Percentiles rank a stretch among this genome's conserved stretches.
These are phyloP conservation scores for Cladorhizidae sp. DNA, from an alignment of 37 sponge, comb jelly and placozoan species.

Conservation along the genomic window DNA sequence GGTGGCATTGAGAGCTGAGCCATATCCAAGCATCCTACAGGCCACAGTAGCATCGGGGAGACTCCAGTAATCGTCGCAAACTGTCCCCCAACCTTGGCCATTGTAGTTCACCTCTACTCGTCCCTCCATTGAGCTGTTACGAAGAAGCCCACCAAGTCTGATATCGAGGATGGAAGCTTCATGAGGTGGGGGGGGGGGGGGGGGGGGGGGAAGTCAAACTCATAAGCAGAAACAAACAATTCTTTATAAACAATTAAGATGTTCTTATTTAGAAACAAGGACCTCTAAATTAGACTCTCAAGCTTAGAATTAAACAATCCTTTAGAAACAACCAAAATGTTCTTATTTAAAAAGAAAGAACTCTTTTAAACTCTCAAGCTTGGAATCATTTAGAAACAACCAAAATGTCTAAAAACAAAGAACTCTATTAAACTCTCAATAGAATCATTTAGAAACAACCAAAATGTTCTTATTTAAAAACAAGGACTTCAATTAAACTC, in stretches of 20 bases:
- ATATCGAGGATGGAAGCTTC: conserved; percentile 13
- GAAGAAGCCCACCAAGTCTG: conserved; percentile 10
- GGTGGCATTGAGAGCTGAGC: conserved; percentile 2
- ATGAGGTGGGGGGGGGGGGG: not conserved
- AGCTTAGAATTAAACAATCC: too few relatives aligned
- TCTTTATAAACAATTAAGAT: too few relatives aligned
- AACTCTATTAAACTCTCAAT: not conserved
- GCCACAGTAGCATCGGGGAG: conserved; percentile 52
- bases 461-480: too few relatives aligned
- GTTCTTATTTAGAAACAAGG: too few relatives aligned
- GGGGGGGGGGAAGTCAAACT: not conserved
- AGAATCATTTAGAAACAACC: conserved; percentile 2
- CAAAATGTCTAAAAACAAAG: not conserved
- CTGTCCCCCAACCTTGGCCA: conserved; percentile 46
- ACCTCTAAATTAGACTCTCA: too few relatives aligned
- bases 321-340: too few relatives aligned
- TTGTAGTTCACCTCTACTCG: conserved; percentile 63
- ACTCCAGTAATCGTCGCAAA: conserved; percentile 59
- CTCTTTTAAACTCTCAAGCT: not conserved
- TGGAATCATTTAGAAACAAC: not conserved
- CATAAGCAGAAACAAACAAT: too few relatives aligned
- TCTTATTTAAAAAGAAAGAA: not conserved
- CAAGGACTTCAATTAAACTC: too few relatives aligned
- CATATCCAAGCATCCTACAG: conserved; percentile 49
- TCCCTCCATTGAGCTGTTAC: not conserved